Base-by-base conservation (phyloP, 53 echinoderm and acorn worm species). In the Astropecten irregularis region DNA sequence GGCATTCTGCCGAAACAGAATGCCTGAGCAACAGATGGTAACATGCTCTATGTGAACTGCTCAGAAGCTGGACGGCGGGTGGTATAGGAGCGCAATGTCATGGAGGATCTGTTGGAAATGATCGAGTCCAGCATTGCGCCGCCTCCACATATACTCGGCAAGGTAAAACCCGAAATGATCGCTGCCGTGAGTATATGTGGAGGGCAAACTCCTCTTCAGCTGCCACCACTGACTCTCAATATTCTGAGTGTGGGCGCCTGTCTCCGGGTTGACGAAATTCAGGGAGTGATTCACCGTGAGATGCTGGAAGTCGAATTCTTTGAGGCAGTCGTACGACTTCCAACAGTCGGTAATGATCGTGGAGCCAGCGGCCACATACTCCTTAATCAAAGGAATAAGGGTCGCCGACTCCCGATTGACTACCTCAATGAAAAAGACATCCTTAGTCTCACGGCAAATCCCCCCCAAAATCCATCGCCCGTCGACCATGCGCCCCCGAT, bases 361-460 rank as follows among this genome's bases (percentile, higher is more conserved):
- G 3, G 68, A 68, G 3, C 68, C 68, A 2, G 68, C 44, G 9
- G 68, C n/a, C n/a, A n/a, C n/a, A n/a, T n/a, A n/a, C n/a, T n/a
- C n/a, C n/a, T n/a, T n/a, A n/a, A n/a, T n/a, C 39, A 59, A 59
- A 29, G 59, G 59, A 40, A 67, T 67, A 40, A 67, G 68, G 9
- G 68, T 68, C 23, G 42, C 68, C 2, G 68, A 40, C 6, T 68
- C 68, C 8, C 68, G 14, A 4, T 70, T 70, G 3, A 29, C 28
- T 3, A 76, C 76, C 28, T 76, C 55, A 1, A 56, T 76, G 34
- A 76, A 54, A 57, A 76, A 76, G 16, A 9, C 0, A 2, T 76
- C 56, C 56, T 76, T 76, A 18, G 56, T 76, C 57, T 76, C 76
- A 25, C 37, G 76, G 57, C 56, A 76, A 55, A 76, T 76, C 11